Conservation (phyloP, 1,140 invertebrate genomes). For the Pinna nobilis region DNA sequence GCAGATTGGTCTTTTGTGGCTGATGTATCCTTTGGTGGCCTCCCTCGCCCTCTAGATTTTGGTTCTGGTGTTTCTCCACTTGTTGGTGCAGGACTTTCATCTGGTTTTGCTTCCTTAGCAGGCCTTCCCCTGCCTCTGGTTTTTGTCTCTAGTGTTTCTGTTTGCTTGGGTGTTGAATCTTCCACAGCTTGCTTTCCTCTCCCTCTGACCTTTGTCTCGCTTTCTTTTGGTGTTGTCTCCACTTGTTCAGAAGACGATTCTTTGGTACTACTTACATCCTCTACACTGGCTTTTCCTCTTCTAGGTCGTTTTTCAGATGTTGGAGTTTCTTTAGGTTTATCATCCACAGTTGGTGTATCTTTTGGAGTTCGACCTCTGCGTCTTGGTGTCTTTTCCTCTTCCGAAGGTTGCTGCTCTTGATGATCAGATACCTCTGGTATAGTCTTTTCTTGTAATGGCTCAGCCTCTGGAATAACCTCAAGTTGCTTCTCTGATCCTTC, state of each 20-base stretch:
- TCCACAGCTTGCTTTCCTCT: conserved; percentile 17
- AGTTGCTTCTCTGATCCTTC: no score
- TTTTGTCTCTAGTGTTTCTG: conserved; percentile 11
- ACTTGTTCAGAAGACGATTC: background rate
- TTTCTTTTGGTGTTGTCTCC: conserved; percentile 6
- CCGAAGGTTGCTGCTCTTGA: no score
- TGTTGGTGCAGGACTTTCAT: conserved; percentile 22
- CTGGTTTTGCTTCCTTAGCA: conserved; percentile 39
- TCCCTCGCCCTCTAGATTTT: conserved; percentile 18
- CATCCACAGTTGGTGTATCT: no score
- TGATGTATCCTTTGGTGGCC: conserved; percentile 36
- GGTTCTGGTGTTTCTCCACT: conserved; percentile 37
- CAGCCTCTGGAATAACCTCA: no score
- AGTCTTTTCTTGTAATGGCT: no score
- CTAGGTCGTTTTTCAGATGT: no score
- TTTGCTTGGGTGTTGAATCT: conserved; percentile 5
- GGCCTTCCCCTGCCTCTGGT: conserved; percentile 43
- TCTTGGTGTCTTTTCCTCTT: no score
- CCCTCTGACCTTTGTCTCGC: conserved; percentile 25
- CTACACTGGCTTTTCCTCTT: background rate
- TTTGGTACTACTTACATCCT: background rate
- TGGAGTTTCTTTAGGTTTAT: no score
- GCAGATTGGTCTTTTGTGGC: conserved; percentile 30
- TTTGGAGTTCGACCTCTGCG: no score
- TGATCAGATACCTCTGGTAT: no score